Conservation (phyloP, 2,888 invertebrate genomes). For the Endomychus coccineus region DNA sequence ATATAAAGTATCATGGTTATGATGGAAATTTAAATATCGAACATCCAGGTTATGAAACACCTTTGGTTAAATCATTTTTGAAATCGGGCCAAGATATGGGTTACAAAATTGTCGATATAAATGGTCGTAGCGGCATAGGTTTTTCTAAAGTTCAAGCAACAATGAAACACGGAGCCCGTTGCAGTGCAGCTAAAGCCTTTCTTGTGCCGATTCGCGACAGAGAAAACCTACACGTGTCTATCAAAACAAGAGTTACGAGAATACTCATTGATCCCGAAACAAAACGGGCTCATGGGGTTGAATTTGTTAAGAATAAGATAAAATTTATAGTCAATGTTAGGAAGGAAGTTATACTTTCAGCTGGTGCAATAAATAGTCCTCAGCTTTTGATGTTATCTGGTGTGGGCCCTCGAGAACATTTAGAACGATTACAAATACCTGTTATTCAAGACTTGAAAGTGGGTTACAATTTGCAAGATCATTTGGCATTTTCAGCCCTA, state of each 20-base stretch:
- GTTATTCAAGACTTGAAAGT: slow-evolving; percentile 64
- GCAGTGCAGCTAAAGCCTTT: slow-evolving; percentile 75
- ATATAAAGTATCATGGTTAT: slow-evolving; percentile 59
- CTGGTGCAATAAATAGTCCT: slow-evolving; percentile 77
- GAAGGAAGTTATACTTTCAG: slow-evolving; percentile 71
- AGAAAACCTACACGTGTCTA: slow-evolving; percentile 62
- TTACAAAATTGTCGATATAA: slow-evolving; percentile 64
- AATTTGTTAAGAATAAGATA: slow-evolving; percentile 56
- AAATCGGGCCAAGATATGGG: slow-evolving; percentile 63
- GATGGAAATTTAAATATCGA: slow-evolving; percentile 64
- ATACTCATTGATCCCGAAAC: slow-evolving; percentile 57
- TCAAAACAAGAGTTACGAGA: slow-evolving; percentile 59
- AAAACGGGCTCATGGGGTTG: slow-evolving; percentile 59
- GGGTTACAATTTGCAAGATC: slow-evolving; percentile 77
- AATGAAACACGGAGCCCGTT: slow-evolving; percentile 62
- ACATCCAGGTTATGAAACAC: slow-evolving; percentile 56
- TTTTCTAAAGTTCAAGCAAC: slow-evolving; percentile 67
- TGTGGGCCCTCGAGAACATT: slow-evolving; percentile 60
- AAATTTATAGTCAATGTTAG: slow-evolving; percentile 50
- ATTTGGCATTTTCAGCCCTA: slow-evolving; percentile 64
- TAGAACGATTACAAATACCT: slow-evolving; percentile 52
- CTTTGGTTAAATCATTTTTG: slow-evolving; percentile 56
- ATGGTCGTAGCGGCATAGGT: slow-evolving; percentile 52
- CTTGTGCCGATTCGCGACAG: slow-evolving; percentile 58
- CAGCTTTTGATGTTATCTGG: slow-evolving; percentile 83